phyloP scores from a whole-genome alignment of 2,888 invertebrate genomes.

The Idaea dimidiata region DNA sequence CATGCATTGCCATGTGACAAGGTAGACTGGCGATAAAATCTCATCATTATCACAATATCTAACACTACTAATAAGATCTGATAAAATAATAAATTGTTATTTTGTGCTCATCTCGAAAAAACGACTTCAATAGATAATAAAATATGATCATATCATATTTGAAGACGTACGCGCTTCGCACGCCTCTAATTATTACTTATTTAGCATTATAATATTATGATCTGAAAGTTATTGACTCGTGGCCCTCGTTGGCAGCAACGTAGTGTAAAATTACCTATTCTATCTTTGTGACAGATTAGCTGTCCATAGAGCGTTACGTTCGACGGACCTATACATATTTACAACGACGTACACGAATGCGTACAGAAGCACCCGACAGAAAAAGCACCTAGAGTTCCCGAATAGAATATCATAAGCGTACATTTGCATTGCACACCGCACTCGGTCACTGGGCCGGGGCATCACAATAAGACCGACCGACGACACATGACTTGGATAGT shows the following conservation, averaged over 20 bases:
- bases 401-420: constrained; percentile 75
- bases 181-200: constrained; percentile 18
- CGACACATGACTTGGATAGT: constrained; percentile 20
- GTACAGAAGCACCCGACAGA: constrained; percentile 79
- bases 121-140: constrained; percentile 37
- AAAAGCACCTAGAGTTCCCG: constrained; percentile 79
- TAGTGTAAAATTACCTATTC: constrained; percentile 27
- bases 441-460: constrained; percentile 54
- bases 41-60: constrained; percentile 79
- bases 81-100: constrained; percentile 69
- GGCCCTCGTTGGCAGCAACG: constrained; percentile 31
- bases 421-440: constrained; percentile 30
- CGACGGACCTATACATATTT: constrained; percentile 71
- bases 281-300: constrained; percentile 61
- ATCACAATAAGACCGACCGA: constrained; percentile 50
- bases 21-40: constrained; percentile 67
- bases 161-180: constrained; percentile 22
- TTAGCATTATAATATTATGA: constrained; percentile 20
- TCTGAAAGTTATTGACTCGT: constrained; percentile 28
- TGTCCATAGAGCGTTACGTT: constrained; percentile 66
- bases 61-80: constrained; percentile 74
- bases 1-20: constrained; percentile 60
- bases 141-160: constrained; percentile 24
- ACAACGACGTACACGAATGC: constrained; percentile 73
- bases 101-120: constrained; percentile 65